Evolutionary conservation across 2,888 invertebrate genomes (phyloP), one percentile per base, ranked within the genome.

Genomic region (Horisme vitalbata): DNA sequence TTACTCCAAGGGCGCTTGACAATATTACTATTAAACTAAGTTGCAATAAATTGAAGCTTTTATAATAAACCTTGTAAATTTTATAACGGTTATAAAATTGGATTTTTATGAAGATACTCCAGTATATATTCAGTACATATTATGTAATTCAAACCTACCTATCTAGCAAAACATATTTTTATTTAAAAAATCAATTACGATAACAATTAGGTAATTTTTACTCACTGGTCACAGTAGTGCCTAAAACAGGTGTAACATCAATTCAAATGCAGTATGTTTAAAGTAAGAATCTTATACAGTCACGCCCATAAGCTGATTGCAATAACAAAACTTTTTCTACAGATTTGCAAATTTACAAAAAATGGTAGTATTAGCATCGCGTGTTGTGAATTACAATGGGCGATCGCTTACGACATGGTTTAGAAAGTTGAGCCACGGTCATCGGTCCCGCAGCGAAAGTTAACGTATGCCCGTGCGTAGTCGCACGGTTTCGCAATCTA

Each of bases 401-500:
- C 69, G 61, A 52, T 79, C 78, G 79, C 68, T 88, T 88, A 87
- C 87, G 80, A 86, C 78, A 86, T 72, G 79, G 65, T 84, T 86
- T 87, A 87, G 89, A 89, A 89, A 89, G 89, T 80, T 74, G 74
- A 72, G 65, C 80, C 86, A 87, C 88, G 88, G 88, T 85, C 88
- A 84, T 78, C 75, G 84, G 84, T 81, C 88, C 67, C 75, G 73
- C 72, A 71, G 88, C 83, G 88, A 89, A 88, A 88, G 86, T 87
- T 82, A 68, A 56, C 62, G 63, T 60, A 75, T 76, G 78, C 64
- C 73, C 73, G 73, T 74, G 77, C 76, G 78, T 75, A 60, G 48
- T 43, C 48, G 41, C 47, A 48, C 59, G 71, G 63, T 78, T 71
- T 75, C 73, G 71, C 77, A 77, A 78, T 52, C 52, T 39, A 47